Percentiles rank a stretch among this genome's conserved stretches.
These are phyloP conservation scores for Spongilla lacustris DNA, from an alignment of 37 sponge, comb jelly and placozoan species.

Conservation along the genomic window DNA sequence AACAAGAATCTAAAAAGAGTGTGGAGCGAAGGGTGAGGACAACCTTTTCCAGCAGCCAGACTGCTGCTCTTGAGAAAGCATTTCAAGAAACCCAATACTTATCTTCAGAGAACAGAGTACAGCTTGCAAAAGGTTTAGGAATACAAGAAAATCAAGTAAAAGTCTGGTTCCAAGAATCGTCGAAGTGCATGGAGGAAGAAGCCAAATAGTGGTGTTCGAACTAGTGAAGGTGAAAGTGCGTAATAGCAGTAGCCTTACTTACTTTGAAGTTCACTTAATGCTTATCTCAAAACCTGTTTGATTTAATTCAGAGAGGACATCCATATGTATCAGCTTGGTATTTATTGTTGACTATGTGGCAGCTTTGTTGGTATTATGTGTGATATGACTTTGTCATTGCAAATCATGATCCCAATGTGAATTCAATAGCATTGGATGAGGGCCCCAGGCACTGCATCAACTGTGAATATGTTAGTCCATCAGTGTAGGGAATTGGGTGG, in stretches of 20 bases:
- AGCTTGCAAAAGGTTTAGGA: constrained; percentile 34
- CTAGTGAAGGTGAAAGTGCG: background rate
- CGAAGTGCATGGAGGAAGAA: constrained; percentile 49
- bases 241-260: background rate
- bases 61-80: constrained; percentile 60
- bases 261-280: background rate
- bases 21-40: constrained; percentile 21
- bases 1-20: background rate
- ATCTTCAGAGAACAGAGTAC: constrained; percentile 29
- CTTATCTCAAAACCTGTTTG: background rate
- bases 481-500: too few species aligned
- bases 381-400: too few species aligned
- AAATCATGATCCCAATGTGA: too few species aligned
- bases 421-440: too few species aligned
- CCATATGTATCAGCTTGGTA: background rate
- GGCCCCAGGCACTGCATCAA: too few species aligned
- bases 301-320: too few species aligned
- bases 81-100: constrained; percentile 42
- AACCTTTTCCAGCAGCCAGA: constrained; percentile 51
- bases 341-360: too few species aligned
- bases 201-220: background rate
- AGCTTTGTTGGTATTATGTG: too few species aligned
- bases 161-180: constrained; percentile 62
- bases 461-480: too few species aligned
- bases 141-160: constrained; percentile 52